These are phyloP conservation scores for Poeciliopsis turneri DNA, from an alignment of 2,797 vertebrate species.

Conservation along the genomic window DNA sequence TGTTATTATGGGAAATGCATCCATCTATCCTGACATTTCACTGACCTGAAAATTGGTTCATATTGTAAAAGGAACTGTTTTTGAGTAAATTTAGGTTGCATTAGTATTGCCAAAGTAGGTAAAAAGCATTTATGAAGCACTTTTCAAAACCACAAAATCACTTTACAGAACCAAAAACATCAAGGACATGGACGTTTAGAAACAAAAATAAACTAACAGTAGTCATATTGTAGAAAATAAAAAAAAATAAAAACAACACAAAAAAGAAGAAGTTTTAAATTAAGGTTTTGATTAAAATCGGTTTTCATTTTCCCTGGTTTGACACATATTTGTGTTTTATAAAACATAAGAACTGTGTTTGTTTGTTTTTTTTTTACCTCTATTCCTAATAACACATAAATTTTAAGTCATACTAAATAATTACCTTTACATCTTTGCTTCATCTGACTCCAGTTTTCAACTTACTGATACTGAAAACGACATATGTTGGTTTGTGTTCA, in stretches of 20 bases:
- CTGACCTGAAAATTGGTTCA: conserved; percentile 3
- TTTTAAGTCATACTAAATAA: neutral
- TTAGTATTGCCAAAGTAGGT: neutral
- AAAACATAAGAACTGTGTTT: neutral
- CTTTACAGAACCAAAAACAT: neutral
- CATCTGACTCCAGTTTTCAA: neutral
- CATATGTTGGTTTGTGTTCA: neutral
- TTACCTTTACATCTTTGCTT: neutral
- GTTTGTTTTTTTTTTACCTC: neutral
- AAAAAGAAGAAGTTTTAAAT: neutral
- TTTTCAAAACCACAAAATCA: neutral
- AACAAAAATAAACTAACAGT: neutral
- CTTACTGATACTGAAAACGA: neutral
- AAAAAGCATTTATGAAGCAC: neutral
- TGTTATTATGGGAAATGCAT: conserved; percentile 6
- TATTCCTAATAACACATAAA: neutral
- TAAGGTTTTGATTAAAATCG: neutral
- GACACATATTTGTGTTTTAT: neutral
- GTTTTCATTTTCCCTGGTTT: neutral
- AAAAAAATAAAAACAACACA: neutral
- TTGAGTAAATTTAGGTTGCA: neutral
- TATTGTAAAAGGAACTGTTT: neutral
- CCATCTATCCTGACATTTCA: conserved; percentile 5
- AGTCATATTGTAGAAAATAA: neutral
- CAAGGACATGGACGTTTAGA: neutral